Conservation (phyloP, 2,113 vertebrate species). For the Euleptes europaea region DNA sequence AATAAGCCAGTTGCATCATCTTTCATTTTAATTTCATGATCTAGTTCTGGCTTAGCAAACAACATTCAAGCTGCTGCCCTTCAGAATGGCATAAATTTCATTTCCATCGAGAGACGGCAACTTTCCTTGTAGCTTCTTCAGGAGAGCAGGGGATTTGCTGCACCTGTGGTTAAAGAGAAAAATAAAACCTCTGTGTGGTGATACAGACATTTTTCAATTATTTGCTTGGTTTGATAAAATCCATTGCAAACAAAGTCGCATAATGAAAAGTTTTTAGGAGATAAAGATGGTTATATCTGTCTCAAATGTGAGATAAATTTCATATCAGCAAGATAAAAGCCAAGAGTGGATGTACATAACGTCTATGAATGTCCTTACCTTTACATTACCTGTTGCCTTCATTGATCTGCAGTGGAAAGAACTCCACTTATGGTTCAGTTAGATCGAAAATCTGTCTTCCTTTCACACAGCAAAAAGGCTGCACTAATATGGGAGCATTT, state of each 20-base stretch:
- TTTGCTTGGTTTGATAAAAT: neutral
- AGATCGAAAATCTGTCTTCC: neutral
- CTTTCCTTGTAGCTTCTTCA: neutral
- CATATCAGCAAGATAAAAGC: neutral
- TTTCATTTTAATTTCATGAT: neutral
- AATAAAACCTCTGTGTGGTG: neutral
- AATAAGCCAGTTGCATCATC: neutral
- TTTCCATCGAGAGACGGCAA: neutral
- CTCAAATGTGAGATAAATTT: neutral
- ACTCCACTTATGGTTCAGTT: neutral
- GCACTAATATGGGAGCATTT: constrained; percentile 11
- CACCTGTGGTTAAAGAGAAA: neutral
- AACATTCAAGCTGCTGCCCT: constrained; percentile 7
- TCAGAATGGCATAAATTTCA: neutral
- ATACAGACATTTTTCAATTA: neutral
- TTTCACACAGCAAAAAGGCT: neutral
- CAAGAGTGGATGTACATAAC: neutral
- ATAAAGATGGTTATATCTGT: neutral
- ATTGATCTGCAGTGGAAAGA: neutral
- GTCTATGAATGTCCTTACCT: neutral
- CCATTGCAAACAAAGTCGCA: neutral
- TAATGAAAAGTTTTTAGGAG: neutral
- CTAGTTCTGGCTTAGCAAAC: neutral
- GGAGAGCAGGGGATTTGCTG: neutral
- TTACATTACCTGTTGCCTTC: neutral